A percentile compares a stretch with the other conserved stretches of the same genome.
Conservation (phyloP, 1,140 invertebrate species). For the Bradysia coprophila region DNA sequence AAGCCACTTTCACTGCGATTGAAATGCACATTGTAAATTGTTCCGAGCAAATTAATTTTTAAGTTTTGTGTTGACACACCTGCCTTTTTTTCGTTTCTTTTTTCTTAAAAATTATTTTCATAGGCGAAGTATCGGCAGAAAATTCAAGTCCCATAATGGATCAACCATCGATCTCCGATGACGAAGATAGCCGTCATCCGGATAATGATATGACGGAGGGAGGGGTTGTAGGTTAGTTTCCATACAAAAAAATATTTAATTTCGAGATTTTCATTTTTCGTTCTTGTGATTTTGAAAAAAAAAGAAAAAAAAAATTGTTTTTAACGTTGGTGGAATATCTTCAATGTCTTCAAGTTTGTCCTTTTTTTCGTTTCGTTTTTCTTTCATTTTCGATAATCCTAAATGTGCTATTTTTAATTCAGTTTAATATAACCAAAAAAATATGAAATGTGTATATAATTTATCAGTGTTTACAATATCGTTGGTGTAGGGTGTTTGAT, state of each 20-base stretch:
- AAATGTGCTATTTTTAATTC: background rate
- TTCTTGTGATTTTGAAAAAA: constrained; percentile 1
- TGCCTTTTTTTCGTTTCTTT: too few relatives aligned
- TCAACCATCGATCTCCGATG: constrained; percentile 53
- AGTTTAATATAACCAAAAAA: background rate
- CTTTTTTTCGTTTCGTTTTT: background rate
- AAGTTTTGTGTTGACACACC: too few relatives aligned
- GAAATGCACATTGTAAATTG: too few relatives aligned
- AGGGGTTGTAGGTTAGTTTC: constrained; percentile 37
- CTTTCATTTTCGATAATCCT: background rate
- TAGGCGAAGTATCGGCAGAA: constrained; percentile 45
- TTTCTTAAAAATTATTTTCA: too few relatives aligned
- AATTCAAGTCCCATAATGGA: constrained; percentile 51
- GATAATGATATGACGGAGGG: constrained; percentile 26
- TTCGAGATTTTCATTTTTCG: constrained; percentile 3
- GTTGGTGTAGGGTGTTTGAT: too few relatives aligned
- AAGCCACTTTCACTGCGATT: too few relatives aligned
- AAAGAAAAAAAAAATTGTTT: background rate
- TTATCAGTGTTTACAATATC: too few relatives aligned
- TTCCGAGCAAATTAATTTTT: too few relatives aligned
- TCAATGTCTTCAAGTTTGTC: background rate
- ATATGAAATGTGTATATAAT: background rate
- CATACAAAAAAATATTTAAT: constrained; percentile 2
- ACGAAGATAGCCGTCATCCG: constrained; percentile 27
- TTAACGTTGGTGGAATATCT: background rate